Conservation (phyloP, 1,140 invertebrate genomes). For the Tenebrio molitor region DNA sequence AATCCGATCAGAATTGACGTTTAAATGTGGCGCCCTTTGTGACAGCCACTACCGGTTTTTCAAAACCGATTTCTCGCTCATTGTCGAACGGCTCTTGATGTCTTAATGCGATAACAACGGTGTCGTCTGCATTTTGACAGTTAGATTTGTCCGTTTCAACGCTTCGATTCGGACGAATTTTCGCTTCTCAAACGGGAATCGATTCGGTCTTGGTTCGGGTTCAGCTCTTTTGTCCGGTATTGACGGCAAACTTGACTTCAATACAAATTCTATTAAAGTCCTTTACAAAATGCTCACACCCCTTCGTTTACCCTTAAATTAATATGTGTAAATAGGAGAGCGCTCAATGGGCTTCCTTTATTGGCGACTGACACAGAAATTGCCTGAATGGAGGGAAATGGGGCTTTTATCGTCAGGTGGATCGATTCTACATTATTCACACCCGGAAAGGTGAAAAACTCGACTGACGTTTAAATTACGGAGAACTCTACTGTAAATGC, state of each 20-base stretch:
- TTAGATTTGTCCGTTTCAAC: slow-evolving; percentile 23
- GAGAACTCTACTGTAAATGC: too few relatives aligned
- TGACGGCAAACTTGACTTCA: slow-evolving; percentile 26
- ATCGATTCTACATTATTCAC: slow-evolving; percentile 19
- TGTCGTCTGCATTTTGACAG: slow-evolving; percentile 31
- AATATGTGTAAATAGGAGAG: slow-evolving; percentile 25
- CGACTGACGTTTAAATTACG: too few relatives aligned
- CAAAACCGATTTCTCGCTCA: slow-evolving; percentile 51
- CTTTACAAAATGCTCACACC: slow-evolving; percentile 27
- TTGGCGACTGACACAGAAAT: background rate
- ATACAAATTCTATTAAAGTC: slow-evolving; percentile 28
- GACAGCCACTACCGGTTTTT: slow-evolving; percentile 54
- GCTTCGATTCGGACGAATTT: slow-evolving; percentile 11
- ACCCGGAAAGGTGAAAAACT: too few relatives aligned
- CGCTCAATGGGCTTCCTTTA: background rate
- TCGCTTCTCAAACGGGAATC: too few relatives aligned
- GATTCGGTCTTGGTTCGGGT: slow-evolving; percentile 4
- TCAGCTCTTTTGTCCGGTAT: slow-evolving; percentile 19
- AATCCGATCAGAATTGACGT: slow-evolving; percentile 58
- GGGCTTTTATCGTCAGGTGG: background rate
- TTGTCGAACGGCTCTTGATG: slow-evolving; percentile 49
- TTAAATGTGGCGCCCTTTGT: slow-evolving; percentile 51
- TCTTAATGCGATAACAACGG: slow-evolving; percentile 50
- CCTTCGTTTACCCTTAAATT: slow-evolving; percentile 28
- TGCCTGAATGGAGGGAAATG: slow-evolving; percentile 1